These are phyloP conservation scores for Cepaea hortensis DNA, from an alignment of 2,888 invertebrate genomes.

Conservation along the genomic window DNA sequence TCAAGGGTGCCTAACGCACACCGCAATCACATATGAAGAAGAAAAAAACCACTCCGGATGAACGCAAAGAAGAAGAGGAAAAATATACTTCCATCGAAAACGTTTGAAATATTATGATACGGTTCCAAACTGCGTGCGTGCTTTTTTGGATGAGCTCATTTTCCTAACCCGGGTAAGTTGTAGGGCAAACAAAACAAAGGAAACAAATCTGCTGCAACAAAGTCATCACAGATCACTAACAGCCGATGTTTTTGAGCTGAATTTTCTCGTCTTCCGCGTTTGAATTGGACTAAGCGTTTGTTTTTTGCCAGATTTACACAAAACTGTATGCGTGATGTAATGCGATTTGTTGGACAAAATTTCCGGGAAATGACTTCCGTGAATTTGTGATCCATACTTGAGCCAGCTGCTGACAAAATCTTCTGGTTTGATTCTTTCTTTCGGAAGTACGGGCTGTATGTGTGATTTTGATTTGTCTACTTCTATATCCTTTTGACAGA, in stretches of 20 bases:
- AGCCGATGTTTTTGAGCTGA: background rate
- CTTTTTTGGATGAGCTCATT: no score
- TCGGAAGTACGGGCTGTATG: constrained; percentile 34
- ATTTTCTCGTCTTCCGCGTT: background rate
- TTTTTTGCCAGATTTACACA: background rate
- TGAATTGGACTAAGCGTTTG: background rate
- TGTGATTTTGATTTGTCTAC: background rate
- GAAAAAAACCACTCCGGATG: no score
- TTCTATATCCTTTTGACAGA: constrained; percentile 14
- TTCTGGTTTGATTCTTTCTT: constrained; percentile 32
- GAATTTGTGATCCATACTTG: constrained; percentile 39
- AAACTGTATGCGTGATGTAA: background rate
- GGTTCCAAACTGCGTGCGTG: no score
- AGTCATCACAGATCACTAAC: background rate
- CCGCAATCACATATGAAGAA: no score
- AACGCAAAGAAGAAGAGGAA: no score
- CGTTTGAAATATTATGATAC: no score
- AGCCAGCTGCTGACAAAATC: constrained; percentile 47
- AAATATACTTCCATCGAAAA: no score
- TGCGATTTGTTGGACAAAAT: background rate
- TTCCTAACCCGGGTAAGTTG: no score
- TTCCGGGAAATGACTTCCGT: constrained; percentile 40
- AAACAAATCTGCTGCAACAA: background rate
- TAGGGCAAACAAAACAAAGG: no score
- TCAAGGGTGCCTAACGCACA: no score